phyloP scores from a whole-genome alignment of 2,113 vertebrate genomes.

The Toxostoma redivivum region DNA sequence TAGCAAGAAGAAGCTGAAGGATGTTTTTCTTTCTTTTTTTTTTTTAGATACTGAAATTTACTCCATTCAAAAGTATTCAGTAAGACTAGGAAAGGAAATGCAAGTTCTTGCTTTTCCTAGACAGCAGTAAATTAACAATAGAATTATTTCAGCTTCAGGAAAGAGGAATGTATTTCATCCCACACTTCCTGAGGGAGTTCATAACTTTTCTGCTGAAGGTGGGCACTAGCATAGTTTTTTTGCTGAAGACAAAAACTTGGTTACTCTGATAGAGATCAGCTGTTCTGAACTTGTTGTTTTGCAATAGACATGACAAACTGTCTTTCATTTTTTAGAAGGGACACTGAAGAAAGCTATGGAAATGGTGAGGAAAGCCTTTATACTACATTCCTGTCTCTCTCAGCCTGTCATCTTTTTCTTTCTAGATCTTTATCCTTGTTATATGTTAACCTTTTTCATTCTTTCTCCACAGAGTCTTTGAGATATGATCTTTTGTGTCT shows the following conservation, averaged over 20 bases:
- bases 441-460: constrained; percentile 47
- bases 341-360: background rate
- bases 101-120: background rate
- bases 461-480: background rate
- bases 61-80: background rate
- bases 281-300: background rate
- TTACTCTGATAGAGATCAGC: background rate
- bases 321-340: background rate
- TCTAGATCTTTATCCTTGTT: constrained; percentile 30
- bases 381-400: background rate
- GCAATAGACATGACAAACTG: background rate
- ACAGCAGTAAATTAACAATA: background rate
- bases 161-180: background rate
- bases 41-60: background rate
- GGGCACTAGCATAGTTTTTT: background rate
- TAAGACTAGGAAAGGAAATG: background rate
- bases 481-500: constrained; percentile 42
- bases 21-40: background rate
- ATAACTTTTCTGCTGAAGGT: background rate
- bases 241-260: background rate
- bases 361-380: background rate
- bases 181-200: background rate
- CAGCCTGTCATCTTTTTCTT: background rate
- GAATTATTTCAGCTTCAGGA: background rate
- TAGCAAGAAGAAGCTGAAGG: background rate